Percentiles rank a stretch among this genome's conserved stretches.
phyloP scores from a whole-genome alignment of 2,797 vertebrate genomes.

The Sebastiscus tertius region DNA sequence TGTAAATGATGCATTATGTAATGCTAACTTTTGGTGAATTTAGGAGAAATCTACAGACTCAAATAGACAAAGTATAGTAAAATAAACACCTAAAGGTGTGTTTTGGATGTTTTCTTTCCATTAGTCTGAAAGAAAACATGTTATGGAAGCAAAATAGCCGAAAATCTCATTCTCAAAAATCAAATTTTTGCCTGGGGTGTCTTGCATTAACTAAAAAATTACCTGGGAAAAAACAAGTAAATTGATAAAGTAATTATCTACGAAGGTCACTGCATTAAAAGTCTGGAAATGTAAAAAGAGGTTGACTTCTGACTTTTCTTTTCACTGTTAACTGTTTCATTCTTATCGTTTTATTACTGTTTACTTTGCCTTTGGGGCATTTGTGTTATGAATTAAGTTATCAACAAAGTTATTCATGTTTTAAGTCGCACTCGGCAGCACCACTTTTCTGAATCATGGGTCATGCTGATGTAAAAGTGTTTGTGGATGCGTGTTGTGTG shows the following conservation, averaged over 20 bases:
- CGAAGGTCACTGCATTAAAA: background rate
- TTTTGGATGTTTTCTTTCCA: no score
- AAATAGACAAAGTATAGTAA: no score
- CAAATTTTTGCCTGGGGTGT: no score
- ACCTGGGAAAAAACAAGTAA: background rate
- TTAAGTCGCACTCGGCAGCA: background rate
- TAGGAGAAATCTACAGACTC: no score
- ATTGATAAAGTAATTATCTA: background rate
- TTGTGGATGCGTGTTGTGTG: conserved; percentile 19
- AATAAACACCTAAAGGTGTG: no score
- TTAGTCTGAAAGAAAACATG: no score
- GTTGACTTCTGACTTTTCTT: background rate
- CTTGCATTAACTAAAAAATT: background rate
- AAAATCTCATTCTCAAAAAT: no score
- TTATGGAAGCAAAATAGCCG: no score
- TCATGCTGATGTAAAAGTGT: conserved; percentile 28
- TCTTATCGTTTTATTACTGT: background rate
- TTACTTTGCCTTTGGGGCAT: background rate
- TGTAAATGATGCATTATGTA: no score
- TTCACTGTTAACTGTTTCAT: background rate
- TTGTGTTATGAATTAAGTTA: conserved; percentile 12
- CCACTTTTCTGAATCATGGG: conserved; percentile 29
- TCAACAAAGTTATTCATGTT: conserved; percentile 11
- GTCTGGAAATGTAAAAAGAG: background rate
- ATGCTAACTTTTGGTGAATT: no score